Conservation (phyloP, 2,113 vertebrate species). For the Cheirogaleus medius region DNA sequence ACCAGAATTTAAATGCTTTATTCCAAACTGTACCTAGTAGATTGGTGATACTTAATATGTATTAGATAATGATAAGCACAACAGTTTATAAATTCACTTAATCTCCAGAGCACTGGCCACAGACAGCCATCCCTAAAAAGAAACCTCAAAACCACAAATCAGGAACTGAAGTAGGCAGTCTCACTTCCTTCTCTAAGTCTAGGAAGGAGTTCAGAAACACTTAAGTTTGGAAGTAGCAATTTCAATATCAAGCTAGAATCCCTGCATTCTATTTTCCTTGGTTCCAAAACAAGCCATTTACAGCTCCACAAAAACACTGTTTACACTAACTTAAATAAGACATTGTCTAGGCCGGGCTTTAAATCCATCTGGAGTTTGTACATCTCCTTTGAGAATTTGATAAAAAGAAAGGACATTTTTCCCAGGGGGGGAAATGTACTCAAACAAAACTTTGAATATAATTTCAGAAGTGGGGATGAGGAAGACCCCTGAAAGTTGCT, state of each 20-base stretch:
- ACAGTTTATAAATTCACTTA: neutral
- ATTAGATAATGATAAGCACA: neutral
- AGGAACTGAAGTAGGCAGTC: conserved; percentile 50
- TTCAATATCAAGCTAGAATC: conserved; percentile 57
- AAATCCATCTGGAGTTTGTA: neutral
- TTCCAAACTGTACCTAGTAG: neutral
- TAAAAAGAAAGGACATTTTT: neutral
- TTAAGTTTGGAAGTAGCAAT: conserved; percentile 26
- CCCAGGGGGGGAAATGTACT: neutral
- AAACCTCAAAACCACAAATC: conserved; percentile 77
- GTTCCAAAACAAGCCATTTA: neutral
- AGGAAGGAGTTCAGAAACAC: conserved; percentile 61
- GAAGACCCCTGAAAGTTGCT: neutral
- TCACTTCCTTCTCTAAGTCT: conserved; percentile 58
- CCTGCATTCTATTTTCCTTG: conserved; percentile 31
- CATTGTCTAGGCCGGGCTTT: neutral
- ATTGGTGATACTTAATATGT: neutral
- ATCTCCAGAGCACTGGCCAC: neutral
- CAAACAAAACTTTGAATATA: neutral
- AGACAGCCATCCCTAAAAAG: conserved; percentile 45
- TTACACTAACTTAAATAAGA: conserved; percentile 9
- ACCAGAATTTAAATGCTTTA: neutral
- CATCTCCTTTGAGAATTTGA: neutral
- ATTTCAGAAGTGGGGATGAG: neutral
- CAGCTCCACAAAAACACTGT: neutral